phyloP scores from a whole-genome alignment of 2,888 invertebrate species.

The Drosophila kambysellisi region DNA sequence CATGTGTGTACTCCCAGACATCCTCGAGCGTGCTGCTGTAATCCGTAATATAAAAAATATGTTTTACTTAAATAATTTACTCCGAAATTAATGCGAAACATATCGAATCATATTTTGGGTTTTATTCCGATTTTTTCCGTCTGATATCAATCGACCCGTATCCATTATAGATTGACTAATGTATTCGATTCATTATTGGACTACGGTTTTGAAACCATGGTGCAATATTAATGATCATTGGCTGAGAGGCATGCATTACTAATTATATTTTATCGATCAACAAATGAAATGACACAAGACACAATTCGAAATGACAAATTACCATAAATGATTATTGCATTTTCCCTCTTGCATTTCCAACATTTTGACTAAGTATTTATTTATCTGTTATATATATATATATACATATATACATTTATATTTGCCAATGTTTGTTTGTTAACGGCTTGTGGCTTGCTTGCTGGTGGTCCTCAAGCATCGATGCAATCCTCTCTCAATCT shows the following conservation, averaged over 20 bases:
- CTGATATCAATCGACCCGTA: background rate
- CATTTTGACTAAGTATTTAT: background rate
- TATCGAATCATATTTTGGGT: background rate
- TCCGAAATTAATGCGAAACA: background rate
- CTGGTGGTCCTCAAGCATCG: conserved; percentile 15
- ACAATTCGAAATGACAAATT: conserved; percentile 1
- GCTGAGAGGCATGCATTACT: background rate
- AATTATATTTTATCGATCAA: conserved; percentile 2
- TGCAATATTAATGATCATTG: background rate
- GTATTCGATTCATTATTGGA: background rate
- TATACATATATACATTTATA: background rate
- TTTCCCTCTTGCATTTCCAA: background rate
- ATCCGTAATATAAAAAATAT: background rate
- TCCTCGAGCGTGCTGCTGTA: conserved; percentile 26
- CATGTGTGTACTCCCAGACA: conserved; percentile 71
- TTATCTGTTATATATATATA: background rate
- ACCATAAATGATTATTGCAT: background rate
- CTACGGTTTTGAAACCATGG: background rate
- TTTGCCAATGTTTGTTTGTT: background rate
- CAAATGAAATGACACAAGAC: background rate
- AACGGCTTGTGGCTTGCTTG: background rate
- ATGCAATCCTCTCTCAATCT: conserved; percentile 10
- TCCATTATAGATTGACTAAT: background rate
- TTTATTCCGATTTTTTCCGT: background rate
- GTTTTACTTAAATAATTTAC: too few species aligned